Base-by-base conservation (phyloP, 2,888 invertebrate species). In the Hirtodrosophila duncani region DNA sequence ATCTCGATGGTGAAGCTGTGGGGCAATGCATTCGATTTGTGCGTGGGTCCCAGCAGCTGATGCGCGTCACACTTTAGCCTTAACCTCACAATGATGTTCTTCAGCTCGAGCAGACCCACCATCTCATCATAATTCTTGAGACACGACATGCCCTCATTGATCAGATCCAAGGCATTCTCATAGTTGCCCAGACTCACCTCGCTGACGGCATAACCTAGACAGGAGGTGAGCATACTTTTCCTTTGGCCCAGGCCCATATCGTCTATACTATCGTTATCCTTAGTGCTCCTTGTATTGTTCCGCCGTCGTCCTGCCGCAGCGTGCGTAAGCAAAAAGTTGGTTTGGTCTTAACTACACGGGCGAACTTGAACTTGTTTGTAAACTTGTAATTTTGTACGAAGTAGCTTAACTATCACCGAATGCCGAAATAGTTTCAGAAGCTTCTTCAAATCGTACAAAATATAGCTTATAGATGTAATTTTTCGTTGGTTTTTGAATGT, bases 1-100 rank as follows among this genome's bases (percentile, higher is more conserved):
- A 97, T 95, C 8, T 95, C 95, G 29, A 88, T 83, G 0, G 92
- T 92, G 83, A 92, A 96, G 93, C 93, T 9, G 83, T 85, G 20
- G 3, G 67, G 67, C 29, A 66, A 23, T 1, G 61, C 62, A 23
- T 50, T 34, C 7, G 71, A 70, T 14, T 75, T 63, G 0, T 3
- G 16, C 0, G 71, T 71, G 2, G 71, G 71, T 1, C 71, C 71
- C 9, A 70, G 29, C 3, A 42, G 18, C 20, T 44, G 26, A 3
- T 45, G 34, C 1, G 31, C 42, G 2, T 65, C 62, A 14, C 29
- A 21, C n/a, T 45, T 58, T 1, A 81, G 24, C 0, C 63, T 56
- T 20, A 81, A 10, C 3, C 75, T 48, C 14, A 58, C 39, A 4
- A 78, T 17, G 7, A 77, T 65, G 18, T 57, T 70, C 49, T 81